Conservation (phyloP, 2,888 invertebrate species). For the Idaea aversata region DNA sequence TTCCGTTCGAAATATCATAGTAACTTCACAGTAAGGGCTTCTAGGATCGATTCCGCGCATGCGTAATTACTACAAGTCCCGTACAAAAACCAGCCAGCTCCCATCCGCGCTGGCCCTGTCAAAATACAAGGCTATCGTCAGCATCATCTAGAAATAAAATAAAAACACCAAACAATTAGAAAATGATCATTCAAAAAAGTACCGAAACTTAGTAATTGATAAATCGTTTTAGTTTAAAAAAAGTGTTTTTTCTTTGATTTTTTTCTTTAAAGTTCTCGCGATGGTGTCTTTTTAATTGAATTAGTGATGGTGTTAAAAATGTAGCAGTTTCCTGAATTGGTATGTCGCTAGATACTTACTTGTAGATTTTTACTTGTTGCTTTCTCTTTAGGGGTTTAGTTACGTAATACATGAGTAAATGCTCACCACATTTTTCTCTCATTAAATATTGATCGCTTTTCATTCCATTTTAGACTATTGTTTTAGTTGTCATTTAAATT, state of each 20-base stretch:
- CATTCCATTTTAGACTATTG: background rate
- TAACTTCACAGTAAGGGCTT: conserved; percentile 44
- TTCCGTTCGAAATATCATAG: conserved; percentile 16
- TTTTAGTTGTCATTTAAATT: background rate
- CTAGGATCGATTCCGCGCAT: conserved; percentile 70
- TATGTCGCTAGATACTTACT: conserved; percentile 46
- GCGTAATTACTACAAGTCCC: conserved; percentile 51
- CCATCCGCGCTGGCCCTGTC: conserved; percentile 59
- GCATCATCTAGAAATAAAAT: conserved; percentile 30
- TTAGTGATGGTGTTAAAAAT: conserved; percentile 52
- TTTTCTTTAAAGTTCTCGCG: conserved; percentile 32
- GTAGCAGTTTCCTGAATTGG: conserved; percentile 55
- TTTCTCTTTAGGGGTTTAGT: conserved; percentile 46
- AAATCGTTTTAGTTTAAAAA: background rate
- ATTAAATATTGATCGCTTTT: background rate
- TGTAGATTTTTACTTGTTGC: conserved; percentile 68
- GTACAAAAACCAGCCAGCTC: conserved; percentile 67
- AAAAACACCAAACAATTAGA: conserved; percentile 9
- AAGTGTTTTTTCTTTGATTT: conserved; percentile 21
- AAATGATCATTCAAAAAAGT: background rate
- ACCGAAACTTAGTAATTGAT: background rate
- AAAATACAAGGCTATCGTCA: conserved; percentile 62
- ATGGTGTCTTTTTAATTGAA: conserved; percentile 45
- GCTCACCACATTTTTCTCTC: conserved; percentile 18
- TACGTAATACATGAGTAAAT: conserved; percentile 62